These are phyloP conservation scores for Zaprionus africanus DNA, from an alignment of 1,140 invertebrate genomes.

Conservation along the genomic window DNA sequence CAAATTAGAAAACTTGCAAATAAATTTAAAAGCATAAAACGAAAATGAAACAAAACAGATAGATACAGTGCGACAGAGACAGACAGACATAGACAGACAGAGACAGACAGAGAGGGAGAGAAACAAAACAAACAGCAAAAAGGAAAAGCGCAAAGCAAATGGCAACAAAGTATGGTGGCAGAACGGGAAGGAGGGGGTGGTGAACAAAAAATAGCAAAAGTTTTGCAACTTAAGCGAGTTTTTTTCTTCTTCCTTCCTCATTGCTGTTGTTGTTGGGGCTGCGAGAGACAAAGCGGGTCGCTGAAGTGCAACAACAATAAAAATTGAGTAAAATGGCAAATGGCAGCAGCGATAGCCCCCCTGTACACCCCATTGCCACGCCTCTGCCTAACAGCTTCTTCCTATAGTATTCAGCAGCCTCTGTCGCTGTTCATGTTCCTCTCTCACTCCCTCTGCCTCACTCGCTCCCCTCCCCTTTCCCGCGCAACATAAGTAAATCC, in stretches of 20 bases:
- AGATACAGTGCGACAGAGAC: constrained; percentile 26
- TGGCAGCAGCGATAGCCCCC: constrained; percentile 48
- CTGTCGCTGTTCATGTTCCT: neutral
- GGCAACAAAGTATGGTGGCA: constrained; percentile 61
- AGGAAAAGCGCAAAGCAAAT: constrained; percentile 66
- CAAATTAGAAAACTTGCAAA: constrained; percentile 84
- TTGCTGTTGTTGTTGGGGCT: constrained; percentile 32
- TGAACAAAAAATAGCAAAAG: constrained; percentile 73
- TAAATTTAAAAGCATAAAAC: constrained; percentile 79
- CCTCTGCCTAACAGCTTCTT: neutral
- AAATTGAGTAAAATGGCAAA: constrained; percentile 82
- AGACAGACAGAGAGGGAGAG: constrained; percentile 13
- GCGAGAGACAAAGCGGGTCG: constrained; percentile 72
- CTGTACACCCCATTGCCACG: neutral
- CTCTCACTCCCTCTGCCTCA: neutral
- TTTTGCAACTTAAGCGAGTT: constrained; percentile 80
- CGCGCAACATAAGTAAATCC: constrained; percentile 70
- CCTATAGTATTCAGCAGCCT: neutral
- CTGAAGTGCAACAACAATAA: constrained; percentile 80
- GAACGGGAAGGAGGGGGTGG: neutral
- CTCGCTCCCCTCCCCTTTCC: neutral
- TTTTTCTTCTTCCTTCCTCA: constrained; percentile 57
- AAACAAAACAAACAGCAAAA: constrained; percentile 52
- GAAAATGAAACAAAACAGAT: constrained; percentile 46
- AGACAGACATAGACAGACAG: neutral